Base-by-base conservation (phyloP, 2,888 invertebrate genomes). In the Eristalinus aeneus region DNA sequence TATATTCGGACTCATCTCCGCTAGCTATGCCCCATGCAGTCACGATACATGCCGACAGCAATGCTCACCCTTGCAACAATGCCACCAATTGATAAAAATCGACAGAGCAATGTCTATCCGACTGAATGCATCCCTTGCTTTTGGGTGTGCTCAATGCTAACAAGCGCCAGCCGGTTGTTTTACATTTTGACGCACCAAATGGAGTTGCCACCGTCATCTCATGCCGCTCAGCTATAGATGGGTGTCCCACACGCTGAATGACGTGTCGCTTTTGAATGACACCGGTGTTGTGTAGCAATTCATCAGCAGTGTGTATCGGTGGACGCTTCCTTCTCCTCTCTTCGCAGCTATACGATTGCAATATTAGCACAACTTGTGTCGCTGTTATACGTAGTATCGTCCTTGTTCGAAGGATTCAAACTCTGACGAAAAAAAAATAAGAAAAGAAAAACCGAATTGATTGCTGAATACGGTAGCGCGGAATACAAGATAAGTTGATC, bases 121-220 rank as follows among this genome's bases (percentile, higher is more conserved):
- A 76, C 27, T 68, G 76, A 63, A 69, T 61, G 68, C 68, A 65
- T 56, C n/a, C 46, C 46, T 12, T 36, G 23, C 46, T 27, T n/a
- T n/a, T 39, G 65, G 32, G 22, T 46, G 64, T 61, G 11, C 34
- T 68, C 36, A n/a, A 16, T 53, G 53, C 54, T 77, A 68, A 69
- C 63, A 69, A 65, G 34, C 61, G 34, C 23, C 36, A 27, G 23
- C 64, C 65, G 20, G 65, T 78, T 65, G 60, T 78, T 78, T 72
- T 53, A 72, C 78, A 65, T 72, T 72, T 67, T 72, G 58, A 78
- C 78, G 65, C 46, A 53, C 58, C 67, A 54, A 65, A 72, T 53
- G 22, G 23, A 72, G 32, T 16, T 20, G 27, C 39, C 65, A 67
- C 60, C 72, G 53, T 65, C 27, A 20, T 32, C 65, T 31, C 34